Evolutionary conservation across 2,888 invertebrate genomes (phyloP).

Genomic region (Drosophila bunnanda): DNA sequence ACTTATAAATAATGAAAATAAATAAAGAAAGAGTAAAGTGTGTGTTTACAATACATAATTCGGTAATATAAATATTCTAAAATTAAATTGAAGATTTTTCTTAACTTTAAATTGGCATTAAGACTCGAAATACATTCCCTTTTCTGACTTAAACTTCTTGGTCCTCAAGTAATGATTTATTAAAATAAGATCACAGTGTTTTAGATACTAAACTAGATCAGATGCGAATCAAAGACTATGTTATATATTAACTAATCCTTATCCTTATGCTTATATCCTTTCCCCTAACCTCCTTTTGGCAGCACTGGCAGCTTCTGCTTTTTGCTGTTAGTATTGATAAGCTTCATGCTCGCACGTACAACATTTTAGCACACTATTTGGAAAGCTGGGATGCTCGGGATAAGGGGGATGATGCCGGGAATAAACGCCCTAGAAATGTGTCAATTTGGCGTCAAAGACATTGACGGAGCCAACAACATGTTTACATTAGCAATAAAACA

Average conservation of each 20-base stretch:
- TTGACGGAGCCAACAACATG: slow-evolving; percentile 61
- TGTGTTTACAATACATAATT: too few relatives aligned
- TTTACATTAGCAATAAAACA: slow-evolving; percentile 72
- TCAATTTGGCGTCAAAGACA: slow-evolving; percentile 70
- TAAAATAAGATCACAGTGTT: neutral
- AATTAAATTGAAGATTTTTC: too few relatives aligned
- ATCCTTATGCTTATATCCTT: neutral
- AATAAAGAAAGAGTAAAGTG: too few relatives aligned
- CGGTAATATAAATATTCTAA: too few relatives aligned
- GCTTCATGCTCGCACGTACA: slow-evolving; percentile 55
- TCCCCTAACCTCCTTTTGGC: neutral
- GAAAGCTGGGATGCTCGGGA: slow-evolving; percentile 14
- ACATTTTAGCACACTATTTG: slow-evolving; percentile 75
- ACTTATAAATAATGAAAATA: too few relatives aligned
- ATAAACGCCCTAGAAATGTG: slow-evolving; percentile 61
- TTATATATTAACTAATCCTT: neutral
- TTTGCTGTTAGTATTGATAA: slow-evolving; percentile 43
- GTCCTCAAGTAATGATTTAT: too few relatives aligned
- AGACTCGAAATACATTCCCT: neutral
- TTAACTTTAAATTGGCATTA: too few relatives aligned
- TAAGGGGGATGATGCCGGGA: slow-evolving; percentile 11
- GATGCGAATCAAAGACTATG: accelerated
- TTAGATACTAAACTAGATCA: too few relatives aligned
- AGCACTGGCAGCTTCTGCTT: slow-evolving; percentile 16
- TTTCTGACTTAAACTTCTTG: neutral